A percentile compares a stretch with the other conserved stretches of the same genome.
phyloP scores from a whole-genome alignment of 1,140 invertebrate species.

The Drosophila ohnishii region DNA sequence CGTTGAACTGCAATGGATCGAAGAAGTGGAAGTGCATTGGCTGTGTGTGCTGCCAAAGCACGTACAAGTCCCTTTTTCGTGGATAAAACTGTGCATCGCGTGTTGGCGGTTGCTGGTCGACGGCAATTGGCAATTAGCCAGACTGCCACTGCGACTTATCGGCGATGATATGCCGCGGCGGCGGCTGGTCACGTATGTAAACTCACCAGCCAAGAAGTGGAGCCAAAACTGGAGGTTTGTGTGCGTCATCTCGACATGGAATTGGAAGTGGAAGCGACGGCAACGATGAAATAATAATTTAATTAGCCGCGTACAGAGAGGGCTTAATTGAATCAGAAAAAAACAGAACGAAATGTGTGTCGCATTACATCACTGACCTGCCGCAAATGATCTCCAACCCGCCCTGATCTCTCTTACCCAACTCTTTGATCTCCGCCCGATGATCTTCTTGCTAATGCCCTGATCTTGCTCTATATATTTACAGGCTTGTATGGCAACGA shows the following conservation, averaged over 20 bases:
- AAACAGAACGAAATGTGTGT: constrained; percentile 15
- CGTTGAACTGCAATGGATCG: constrained; percentile 49
- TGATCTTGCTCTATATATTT: constrained; percentile 17
- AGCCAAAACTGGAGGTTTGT: constrained; percentile 8
- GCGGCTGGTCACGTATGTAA: constrained; percentile 60
- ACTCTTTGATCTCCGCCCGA: constrained; percentile 2
- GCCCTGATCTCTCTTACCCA: background rate
- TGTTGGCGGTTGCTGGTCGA: constrained; percentile 38
- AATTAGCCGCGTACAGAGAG: constrained; percentile 52
- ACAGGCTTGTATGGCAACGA: constrained; percentile 95
- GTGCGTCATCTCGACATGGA: constrained; percentile 30
- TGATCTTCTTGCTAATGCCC: background rate
- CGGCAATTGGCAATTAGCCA: constrained; percentile 72
- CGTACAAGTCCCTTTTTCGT: constrained; percentile 12
- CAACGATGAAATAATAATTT: constrained; percentile 71
- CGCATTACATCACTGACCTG: constrained; percentile 40
- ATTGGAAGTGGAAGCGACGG: background rate
- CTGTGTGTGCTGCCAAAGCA: constrained; percentile 23
- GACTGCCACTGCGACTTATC: constrained; percentile 32
- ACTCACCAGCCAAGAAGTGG: constrained; percentile 17
- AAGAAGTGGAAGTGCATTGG: constrained; percentile 10
- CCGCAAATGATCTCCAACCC: constrained; percentile 9
- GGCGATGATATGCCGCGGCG: constrained; percentile 18
- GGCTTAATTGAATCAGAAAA: constrained; percentile 71
- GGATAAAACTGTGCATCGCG: constrained; percentile 24